Conservation (phyloP, 2,797 vertebrate species). For the Intellagama lesueurii region DNA sequence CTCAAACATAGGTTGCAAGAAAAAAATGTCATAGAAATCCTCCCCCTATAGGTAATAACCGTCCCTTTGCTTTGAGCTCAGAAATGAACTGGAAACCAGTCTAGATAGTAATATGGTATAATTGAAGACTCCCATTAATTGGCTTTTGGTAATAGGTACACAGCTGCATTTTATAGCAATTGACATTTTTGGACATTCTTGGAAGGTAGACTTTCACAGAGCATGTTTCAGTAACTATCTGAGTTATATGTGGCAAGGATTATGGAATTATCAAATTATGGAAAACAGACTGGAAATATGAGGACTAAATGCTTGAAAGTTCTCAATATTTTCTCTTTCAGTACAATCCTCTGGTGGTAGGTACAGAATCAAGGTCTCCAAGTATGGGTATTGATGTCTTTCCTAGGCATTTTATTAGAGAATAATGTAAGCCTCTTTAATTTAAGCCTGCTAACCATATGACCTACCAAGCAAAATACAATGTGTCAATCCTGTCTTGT, state of each 20-base stretch:
- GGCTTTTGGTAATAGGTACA: neutral
- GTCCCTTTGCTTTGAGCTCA: neutral
- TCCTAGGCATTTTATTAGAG: neutral
- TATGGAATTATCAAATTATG: neutral
- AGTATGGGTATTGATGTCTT: neutral
- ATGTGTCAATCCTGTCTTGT: neutral
- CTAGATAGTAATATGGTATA: neutral
- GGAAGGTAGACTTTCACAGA: neutral
- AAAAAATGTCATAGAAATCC: no score
- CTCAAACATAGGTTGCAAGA: no score
- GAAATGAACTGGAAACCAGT: neutral
- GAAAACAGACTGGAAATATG: neutral
- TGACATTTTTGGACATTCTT: constrained; percentile 11
- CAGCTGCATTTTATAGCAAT: neutral
- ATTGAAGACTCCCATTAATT: neutral
- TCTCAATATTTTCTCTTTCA: neutral
- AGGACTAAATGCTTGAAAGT: neutral
- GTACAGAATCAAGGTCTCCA: neutral
- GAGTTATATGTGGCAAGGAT: neutral
- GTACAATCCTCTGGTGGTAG: neutral
- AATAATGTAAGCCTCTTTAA: neutral
- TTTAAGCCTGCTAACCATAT: neutral
- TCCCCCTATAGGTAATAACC: neutral
- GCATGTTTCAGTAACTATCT: neutral
- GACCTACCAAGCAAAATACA: neutral